These are phyloP conservation scores for Antedon mediterranea DNA, from an alignment of 53 echinoderm and acorn worm species.

Conservation along the genomic window DNA sequence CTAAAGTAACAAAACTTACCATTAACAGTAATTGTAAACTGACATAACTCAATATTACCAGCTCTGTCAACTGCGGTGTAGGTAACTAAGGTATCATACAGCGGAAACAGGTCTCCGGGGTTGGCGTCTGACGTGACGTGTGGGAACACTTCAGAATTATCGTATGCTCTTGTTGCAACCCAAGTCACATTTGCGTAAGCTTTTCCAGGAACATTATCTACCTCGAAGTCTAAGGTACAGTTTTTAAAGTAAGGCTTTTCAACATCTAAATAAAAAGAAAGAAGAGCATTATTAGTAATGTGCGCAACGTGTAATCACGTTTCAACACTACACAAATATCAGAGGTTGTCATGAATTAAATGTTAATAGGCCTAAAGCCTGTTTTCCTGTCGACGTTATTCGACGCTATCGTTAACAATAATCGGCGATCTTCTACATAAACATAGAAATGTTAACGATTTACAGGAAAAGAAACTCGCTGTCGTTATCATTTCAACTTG, in stretches of 20 bases:
- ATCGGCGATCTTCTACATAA: too few relatives aligned
- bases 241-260: neutral
- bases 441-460: too few relatives aligned
- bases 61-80: neutral
- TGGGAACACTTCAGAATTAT: neutral
- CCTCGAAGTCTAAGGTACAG: neutral
- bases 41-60: neutral
- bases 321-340: too few relatives aligned
- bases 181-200: neutral
- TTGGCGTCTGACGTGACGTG: neutral
- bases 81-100: neutral
- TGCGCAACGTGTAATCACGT: too few relatives aligned
- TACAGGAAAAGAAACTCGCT: too few relatives aligned
- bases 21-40: neutral
- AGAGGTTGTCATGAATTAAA: too few relatives aligned
- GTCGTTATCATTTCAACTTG: too few relatives aligned
- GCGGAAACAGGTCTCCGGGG: neutral
- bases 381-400: too few relatives aligned
- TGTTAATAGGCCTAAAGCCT: too few relatives aligned
- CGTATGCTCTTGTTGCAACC: neutral
- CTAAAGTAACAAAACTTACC: too few relatives aligned
- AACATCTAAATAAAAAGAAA: neutral
- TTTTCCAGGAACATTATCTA: neutral
- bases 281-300: too few relatives aligned
- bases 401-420: too few relatives aligned